These are phyloP conservation scores for Cichlasoma orientale DNA, from an alignment of 2,797 vertebrate genomes.

Conservation along the genomic window DNA sequence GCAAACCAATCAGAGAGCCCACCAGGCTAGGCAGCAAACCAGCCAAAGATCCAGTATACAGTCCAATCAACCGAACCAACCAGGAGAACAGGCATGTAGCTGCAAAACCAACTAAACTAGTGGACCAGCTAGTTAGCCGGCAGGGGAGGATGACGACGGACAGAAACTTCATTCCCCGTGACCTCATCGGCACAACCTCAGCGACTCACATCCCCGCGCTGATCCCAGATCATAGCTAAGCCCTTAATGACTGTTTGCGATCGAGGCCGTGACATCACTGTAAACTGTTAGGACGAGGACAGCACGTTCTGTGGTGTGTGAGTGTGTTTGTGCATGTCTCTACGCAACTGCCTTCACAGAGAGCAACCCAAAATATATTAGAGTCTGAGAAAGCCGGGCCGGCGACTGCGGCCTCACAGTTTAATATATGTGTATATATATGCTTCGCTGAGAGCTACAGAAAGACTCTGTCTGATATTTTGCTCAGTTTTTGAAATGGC, in stretches of 20 bases:
- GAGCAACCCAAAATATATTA: conserved; percentile 10
- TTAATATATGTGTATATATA: conserved; percentile 5
- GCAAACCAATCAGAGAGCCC: conserved; percentile 66
- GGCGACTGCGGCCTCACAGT: conserved; percentile 5
- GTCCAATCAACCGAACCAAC: conserved; percentile 48
- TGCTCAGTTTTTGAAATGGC: conserved; percentile 43
- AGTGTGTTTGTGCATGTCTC: conserved; percentile 16
- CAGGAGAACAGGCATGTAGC: conserved; percentile 8
- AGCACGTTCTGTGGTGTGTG: conserved; percentile 66
- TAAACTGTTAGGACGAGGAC: conserved; percentile 59
- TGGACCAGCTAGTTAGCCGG: background rate
- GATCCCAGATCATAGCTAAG: conserved; percentile 81
- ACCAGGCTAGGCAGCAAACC: conserved; percentile 39
- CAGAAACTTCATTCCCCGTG: conserved; percentile 69
- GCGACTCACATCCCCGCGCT: conserved; percentile 65
- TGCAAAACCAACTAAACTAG: background rate
- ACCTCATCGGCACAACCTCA: conserved; percentile 73
- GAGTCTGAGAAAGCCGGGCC: conserved; percentile 19
- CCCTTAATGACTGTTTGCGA: conserved; percentile 82
- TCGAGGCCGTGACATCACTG: conserved; percentile 76
- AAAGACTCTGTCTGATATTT: conserved; percentile 58
- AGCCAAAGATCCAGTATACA: conserved; percentile 33
- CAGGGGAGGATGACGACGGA: conserved; percentile 43
- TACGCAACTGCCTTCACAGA: conserved; percentile 23
- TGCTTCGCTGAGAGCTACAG: conserved; percentile 27